These are phyloP conservation scores for Coregonus suidteri DNA, from an alignment of 2,797 vertebrate genomes.

Conservation along the genomic window DNA sequence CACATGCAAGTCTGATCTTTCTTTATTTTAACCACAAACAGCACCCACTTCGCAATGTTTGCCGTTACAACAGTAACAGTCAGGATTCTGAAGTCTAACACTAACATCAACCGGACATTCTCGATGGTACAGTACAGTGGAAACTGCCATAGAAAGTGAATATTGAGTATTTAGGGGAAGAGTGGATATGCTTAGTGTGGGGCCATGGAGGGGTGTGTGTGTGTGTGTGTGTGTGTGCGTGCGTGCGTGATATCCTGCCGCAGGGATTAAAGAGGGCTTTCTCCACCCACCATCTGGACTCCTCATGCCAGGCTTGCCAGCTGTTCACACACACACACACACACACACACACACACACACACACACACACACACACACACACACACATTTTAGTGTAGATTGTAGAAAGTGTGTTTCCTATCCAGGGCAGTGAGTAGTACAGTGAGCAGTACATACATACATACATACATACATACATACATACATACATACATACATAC, in stretches of 20 bases:
- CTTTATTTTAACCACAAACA: background rate
- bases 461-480: no score
- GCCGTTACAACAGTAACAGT: background rate
- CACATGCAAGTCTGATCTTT: background rate
- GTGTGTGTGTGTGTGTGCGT: conserved; percentile 20
- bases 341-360: background rate
- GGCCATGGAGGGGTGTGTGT: conserved; percentile 14
- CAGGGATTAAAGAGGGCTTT: conserved; percentile 72
- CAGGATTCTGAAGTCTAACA: background rate
- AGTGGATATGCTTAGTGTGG: conserved; percentile 37
- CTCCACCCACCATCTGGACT: conserved; percentile 73
- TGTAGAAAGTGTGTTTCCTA: no score
- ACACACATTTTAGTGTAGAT: no score
- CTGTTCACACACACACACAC: conserved; percentile 43
- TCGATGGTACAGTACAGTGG: background rate
- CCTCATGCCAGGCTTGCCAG: conserved; percentile 67
- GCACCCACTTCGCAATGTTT: background rate
- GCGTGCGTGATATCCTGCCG: conserved; percentile 54
- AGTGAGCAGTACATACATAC: no score
- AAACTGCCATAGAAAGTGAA: conserved; percentile 26
- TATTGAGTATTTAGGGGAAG: conserved; percentile 38
- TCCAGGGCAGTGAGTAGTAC: no score
- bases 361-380: background rate
- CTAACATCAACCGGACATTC: background rate
- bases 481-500: no score